Percentiles rank a stretch among this genome's conserved stretches.
Conservation (phyloP, 2,797 vertebrate genomes). For the Enoplosus armatus region DNA sequence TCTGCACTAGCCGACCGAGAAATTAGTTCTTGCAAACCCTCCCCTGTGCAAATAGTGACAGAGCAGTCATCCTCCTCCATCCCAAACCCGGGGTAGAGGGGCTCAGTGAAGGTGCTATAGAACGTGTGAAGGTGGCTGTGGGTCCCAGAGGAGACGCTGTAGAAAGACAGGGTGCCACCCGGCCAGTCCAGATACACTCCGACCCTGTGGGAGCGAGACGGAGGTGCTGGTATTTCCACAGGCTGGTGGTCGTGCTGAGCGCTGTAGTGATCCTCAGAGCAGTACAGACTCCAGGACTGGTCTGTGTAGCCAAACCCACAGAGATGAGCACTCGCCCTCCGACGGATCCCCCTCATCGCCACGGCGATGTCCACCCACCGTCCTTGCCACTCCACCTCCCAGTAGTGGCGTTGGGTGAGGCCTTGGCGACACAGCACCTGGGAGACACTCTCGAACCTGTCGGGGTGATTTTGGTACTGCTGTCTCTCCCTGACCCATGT, state of each 20-base stretch:
- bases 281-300: slow-evolving; percentile 60
- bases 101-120: slow-evolving; percentile 50
- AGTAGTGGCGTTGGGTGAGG: slow-evolving; percentile 59
- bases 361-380: slow-evolving; percentile 50
- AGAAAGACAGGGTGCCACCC: slow-evolving; percentile 60
- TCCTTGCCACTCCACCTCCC: slow-evolving; percentile 65
- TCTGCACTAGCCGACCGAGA: not conserved
- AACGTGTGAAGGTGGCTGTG: slow-evolving; percentile 59
- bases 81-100: slow-evolving; percentile 50
- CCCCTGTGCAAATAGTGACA: slow-evolving; percentile 21
- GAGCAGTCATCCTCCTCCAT: slow-evolving; percentile 60
- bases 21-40: not conserved
- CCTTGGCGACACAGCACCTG: slow-evolving; percentile 60
- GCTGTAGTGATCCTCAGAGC: slow-evolving; percentile 44
- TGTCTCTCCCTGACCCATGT: slow-evolving; percentile 39
- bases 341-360: slow-evolving; percentile 38
- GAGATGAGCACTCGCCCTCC: slow-evolving; percentile 25
- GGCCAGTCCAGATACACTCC: slow-evolving; percentile 59
- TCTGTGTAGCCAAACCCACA: slow-evolving; percentile 48
- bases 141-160: slow-evolving; percentile 30
- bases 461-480: slow-evolving; percentile 49
- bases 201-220: slow-evolving; percentile 20
- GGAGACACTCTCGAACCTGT: slow-evolving; percentile 54
- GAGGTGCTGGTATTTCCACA: slow-evolving; percentile 18
- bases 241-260: slow-evolving; percentile 23